Base-by-base conservation (phyloP, 2,888 invertebrate genomes). In the Microchrysa polita region DNA sequence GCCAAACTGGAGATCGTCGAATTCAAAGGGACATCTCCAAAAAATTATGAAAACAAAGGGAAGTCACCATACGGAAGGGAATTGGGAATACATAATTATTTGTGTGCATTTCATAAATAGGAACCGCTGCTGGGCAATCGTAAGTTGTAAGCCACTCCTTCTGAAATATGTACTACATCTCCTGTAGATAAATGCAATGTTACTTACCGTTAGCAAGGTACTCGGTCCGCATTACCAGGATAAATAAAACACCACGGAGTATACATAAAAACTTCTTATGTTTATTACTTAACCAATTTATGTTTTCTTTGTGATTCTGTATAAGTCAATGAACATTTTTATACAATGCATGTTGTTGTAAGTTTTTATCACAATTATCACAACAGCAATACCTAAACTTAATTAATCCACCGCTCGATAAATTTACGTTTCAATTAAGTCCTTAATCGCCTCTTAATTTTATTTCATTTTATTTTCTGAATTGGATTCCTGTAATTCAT, bases 291-390 rank as follows among this genome's bases (percentile, higher is more conserved):
- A 42, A 42, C 22, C 20, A 65, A 40, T 52, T 67, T 40, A 52
- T 44, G 20, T 69, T 40, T 69, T 16, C 5, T 69, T 44, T 55
- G 16, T 53, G 52, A 53, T 65, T 65, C n/a, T 67, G 55, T 69
- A 42, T 55, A 69, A 69, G 69, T 55, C 42, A 48, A 55, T 34
- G 57, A 69, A 69, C 57, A 67, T 55, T 53, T 69, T 53, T 53
- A 55, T 42, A 69, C 69, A 69, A 55, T 69, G 69, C 12, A 27
- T 22, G 69, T 55, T 69, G 69, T 55, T 69, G 52, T 53, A 40
- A 18, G 48, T 14, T 81, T 81, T 80, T 89, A 74, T 89, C 1
- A 88, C 87, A 71, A 86, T 86, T 76, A 90, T 89, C 0, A 88
- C 87, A 74, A 74, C 74, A 74, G 71, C 74, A 74, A 73, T 74